A percentile compares a stretch with the other conserved stretches of the same genome.
Evolutionary conservation across 2,888 invertebrate genomes (phyloP).

Genomic region (Oeneis ivallda): DNA sequence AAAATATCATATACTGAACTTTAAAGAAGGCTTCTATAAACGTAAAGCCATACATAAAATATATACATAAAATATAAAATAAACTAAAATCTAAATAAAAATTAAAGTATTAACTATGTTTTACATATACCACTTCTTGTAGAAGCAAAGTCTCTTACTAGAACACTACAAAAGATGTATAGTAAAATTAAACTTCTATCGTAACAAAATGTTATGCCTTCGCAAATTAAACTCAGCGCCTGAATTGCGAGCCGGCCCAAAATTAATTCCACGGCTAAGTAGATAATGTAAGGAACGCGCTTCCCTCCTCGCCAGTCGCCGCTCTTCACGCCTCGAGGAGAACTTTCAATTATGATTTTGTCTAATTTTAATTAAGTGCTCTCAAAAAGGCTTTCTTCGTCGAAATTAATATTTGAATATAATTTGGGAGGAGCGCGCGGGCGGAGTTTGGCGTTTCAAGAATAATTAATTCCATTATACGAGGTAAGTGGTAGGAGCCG

Average conservation of each 20-base stretch:
- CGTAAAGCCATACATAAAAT: no score
- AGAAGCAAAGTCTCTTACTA: background rate
- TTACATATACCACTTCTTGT: no score
- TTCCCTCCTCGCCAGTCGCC: slow-evolving; percentile 55
- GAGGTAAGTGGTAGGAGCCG: slow-evolving; percentile 67
- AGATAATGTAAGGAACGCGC: slow-evolving; percentile 76
- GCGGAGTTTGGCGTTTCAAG: slow-evolving; percentile 79
- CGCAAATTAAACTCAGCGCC: slow-evolving; percentile 67
- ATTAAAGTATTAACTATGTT: no score
- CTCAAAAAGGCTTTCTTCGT: slow-evolving; percentile 80
- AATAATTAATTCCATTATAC: slow-evolving; percentile 80
- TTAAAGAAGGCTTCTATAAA: no score
- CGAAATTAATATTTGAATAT: slow-evolving; percentile 82
- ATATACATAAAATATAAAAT: no score
- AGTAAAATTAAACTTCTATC: slow-evolving; percentile 8
- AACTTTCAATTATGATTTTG: slow-evolving; percentile 82
- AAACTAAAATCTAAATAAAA: no score
- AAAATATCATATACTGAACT: no score
- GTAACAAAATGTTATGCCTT: slow-evolving; percentile 59
- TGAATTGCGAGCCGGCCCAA: slow-evolving; percentile 59
- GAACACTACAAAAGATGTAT: background rate
- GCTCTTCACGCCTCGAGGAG: slow-evolving; percentile 80
- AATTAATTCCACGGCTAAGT: slow-evolving; percentile 78
- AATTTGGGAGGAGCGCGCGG: slow-evolving; percentile 80
- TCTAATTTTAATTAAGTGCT: slow-evolving; percentile 82